Conservation (phyloP, 2,888 invertebrate species). For the Agrochola lota region DNA sequence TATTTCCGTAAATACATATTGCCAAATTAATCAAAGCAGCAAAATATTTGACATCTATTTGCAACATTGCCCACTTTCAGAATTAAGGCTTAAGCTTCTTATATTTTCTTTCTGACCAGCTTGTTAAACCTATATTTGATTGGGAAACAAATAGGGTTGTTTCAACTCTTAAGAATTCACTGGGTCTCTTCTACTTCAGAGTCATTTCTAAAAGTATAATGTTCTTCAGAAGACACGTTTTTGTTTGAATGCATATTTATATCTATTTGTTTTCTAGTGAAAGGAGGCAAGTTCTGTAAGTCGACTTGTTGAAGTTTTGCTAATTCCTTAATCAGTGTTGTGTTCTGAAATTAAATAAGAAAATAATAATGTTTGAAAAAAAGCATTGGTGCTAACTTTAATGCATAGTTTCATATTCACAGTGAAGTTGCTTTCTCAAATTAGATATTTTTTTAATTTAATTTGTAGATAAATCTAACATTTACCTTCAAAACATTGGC, state of each 20-base stretch:
- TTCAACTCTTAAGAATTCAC: slow-evolving; percentile 40
- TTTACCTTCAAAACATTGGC: slow-evolving; percentile 78
- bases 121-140: not conserved
- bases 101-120: not conserved
- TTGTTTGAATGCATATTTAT: slow-evolving; percentile 66
- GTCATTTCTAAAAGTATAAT: slow-evolving; percentile 71
- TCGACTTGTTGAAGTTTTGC: slow-evolving; percentile 77
- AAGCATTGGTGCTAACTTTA: not conserved
- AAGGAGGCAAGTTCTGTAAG: slow-evolving; percentile 74
- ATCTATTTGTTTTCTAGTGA: slow-evolving; percentile 72
- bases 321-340: slow-evolving; percentile 73
- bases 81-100: too few relatives aligned
- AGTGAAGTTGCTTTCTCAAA: not conserved
- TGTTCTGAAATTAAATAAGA: slow-evolving; percentile 75
- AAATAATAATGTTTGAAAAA: not conserved
- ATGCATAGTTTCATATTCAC: not conserved
- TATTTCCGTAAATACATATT: too few relatives aligned
- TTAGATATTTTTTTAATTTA: not conserved
- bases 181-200: slow-evolving; percentile 76
- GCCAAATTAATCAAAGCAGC: too few relatives aligned
- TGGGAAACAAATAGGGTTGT: not conserved
- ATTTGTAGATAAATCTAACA: not conserved
- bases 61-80: too few relatives aligned
- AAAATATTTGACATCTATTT: too few relatives aligned
- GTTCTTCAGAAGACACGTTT: slow-evolving; percentile 71